Conservation (phyloP, 2,113 vertebrate species). For the Bambusicola thoracicus region DNA sequence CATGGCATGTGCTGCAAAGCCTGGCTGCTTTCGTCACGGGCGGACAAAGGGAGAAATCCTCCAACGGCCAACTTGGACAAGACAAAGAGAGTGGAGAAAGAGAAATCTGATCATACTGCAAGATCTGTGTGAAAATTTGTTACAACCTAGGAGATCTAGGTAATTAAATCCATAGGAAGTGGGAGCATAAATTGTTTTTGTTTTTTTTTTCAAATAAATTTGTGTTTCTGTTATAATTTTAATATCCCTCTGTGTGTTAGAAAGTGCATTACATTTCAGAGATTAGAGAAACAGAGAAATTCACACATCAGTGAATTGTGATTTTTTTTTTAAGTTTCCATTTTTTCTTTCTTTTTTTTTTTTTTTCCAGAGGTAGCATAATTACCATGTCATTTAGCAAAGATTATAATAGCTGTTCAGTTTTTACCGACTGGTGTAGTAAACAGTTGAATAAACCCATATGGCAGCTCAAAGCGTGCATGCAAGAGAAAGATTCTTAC, state of each 20-base stretch:
- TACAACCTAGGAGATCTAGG: neutral
- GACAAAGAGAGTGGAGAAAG: neutral
- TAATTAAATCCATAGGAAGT: slow-evolving; percentile 39
- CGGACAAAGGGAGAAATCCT: neutral
- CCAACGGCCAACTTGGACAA: neutral
- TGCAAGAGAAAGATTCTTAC: slow-evolving; percentile 26
- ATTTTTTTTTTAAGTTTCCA: neutral
- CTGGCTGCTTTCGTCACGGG: neutral
- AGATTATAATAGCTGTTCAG: slow-evolving; percentile 71
- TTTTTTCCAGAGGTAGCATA: slow-evolving; percentile 68
- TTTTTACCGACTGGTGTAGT: slow-evolving; percentile 69
- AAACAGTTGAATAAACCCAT: slow-evolving; percentile 73
- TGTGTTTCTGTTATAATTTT: slow-evolving; percentile 31
- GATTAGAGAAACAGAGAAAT: slow-evolving; percentile 39
- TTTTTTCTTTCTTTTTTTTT: neutral
- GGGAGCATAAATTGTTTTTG: slow-evolving; percentile 9
- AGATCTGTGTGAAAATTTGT: neutral
- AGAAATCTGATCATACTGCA: neutral
- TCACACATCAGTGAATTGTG: slow-evolving; percentile 39
- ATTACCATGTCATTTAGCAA: slow-evolving; percentile 71
- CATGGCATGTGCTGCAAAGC: fast-evolving
- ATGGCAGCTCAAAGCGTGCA: slow-evolving; percentile 52
- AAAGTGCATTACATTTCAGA: slow-evolving; percentile 48
- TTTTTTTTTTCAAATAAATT: slow-evolving; percentile 9
- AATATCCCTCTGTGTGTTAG: slow-evolving; percentile 32